These are phyloP conservation scores for Pygoscelis antarcticus DNA, from an alignment of 2,113 vertebrate genomes.

Conservation along the genomic window DNA sequence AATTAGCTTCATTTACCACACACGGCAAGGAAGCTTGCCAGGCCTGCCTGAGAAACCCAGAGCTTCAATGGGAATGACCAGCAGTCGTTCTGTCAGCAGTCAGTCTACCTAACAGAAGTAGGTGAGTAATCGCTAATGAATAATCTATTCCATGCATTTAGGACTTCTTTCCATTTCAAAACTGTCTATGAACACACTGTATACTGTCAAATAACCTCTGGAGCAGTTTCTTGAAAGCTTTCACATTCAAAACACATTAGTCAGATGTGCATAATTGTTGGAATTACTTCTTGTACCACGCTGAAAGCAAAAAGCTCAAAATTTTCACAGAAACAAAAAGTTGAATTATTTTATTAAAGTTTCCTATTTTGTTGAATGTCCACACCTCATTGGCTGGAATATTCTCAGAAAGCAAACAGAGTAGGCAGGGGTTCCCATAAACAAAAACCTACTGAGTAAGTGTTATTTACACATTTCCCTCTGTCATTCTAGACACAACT, in stretches of 20 bases:
- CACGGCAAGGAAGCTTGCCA: not conserved
- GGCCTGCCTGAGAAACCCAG: not conserved
- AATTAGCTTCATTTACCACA: not conserved
- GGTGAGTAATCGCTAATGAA: conserved; percentile 6
- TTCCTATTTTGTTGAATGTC: not conserved
- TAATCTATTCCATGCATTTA: conserved; percentile 9
- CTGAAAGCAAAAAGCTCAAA: not conserved
- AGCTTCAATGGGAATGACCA: not conserved
- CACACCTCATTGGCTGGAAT: not conserved
- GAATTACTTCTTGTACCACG: not conserved
- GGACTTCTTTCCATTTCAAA: conserved; percentile 10
- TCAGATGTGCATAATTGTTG: not conserved
- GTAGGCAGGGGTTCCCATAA: not conserved
- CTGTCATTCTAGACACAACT: not conserved
- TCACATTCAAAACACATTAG: not conserved
- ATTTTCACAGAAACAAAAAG: not conserved
- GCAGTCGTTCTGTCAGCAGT: not conserved
- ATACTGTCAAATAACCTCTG: not conserved
- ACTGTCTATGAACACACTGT: not conserved
- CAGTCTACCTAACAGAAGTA: not conserved
- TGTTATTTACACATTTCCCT: not conserved
- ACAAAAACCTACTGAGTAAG: not conserved
- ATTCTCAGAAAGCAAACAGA: not conserved
- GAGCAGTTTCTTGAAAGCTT: not conserved
- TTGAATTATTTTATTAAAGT: not conserved